Evolutionary conservation across 1,140 invertebrate genomes (phyloP).

Genomic region (Drosophila sp.): DNA sequence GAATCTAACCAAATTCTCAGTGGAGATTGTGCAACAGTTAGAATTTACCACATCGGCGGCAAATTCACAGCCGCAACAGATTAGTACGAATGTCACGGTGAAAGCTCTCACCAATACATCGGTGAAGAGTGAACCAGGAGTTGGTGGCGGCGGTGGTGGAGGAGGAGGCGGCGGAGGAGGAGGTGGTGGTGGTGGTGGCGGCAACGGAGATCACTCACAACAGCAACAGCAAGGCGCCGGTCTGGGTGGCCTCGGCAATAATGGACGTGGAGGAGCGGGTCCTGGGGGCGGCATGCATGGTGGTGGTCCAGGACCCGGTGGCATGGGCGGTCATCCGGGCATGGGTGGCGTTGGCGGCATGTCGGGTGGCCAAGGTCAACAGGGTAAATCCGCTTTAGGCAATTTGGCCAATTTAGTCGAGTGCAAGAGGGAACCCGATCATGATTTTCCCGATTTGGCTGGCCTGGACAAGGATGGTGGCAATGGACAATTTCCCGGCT

Average conservation of each 20-base stretch:
- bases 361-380: conserved; percentile 30
- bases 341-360: conserved; percentile 46
- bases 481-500: conserved; percentile 89
- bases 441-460: conserved; percentile 92
- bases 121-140: conserved; percentile 89
- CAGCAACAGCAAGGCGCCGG: conserved; percentile 76
- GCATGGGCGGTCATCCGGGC: conserved; percentile 47
- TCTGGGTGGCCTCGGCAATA: conserved; percentile 70
- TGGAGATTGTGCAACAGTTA: conserved; percentile 94
- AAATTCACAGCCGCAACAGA: conserved; percentile 93
- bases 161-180: conserved; percentile 74
- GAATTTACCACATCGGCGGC: conserved; percentile 93
- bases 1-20: conserved; percentile 91
- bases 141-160: conserved; percentile 56
- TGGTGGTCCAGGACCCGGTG: conserved; percentile 40
- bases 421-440: conserved; percentile 93
- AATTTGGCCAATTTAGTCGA: conserved; percentile 85
- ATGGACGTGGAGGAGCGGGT: conserved; percentile 66
- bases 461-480: conserved; percentile 91
- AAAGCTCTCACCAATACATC: conserved; percentile 93
- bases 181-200: conserved; percentile 78
- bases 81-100: conserved; percentile 96
- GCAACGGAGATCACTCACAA: conserved; percentile 80
- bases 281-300: conserved; percentile 50
- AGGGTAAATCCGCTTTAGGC: conserved; percentile 70